A percentile compares a stretch with the other conserved stretches of the same genome.
These are phyloP conservation scores for Ceyx erithaca DNA, from an alignment of 2,797 vertebrate genomes.

Conservation along the genomic window DNA sequence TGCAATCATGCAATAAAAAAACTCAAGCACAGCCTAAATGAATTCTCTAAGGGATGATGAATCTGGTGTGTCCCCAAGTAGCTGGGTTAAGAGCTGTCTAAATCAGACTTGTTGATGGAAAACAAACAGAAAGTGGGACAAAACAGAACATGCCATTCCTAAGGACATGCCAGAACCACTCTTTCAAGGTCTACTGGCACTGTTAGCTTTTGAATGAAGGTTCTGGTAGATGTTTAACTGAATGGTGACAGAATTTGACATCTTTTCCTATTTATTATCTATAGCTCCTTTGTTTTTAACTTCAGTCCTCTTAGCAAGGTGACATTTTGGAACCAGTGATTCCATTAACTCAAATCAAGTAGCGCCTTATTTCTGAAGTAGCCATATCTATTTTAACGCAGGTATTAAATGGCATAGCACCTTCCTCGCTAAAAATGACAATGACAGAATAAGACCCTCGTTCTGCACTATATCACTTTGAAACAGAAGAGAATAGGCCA, in stretches of 20 bases:
- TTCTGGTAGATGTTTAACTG: background rate
- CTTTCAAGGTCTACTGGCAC: background rate
- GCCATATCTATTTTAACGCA: constrained; percentile 26
- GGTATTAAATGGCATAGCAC: constrained; percentile 13
- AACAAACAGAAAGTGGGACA: background rate
- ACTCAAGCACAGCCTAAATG: background rate
- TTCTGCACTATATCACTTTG: constrained; percentile 38
- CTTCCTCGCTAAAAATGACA: constrained; percentile 32
- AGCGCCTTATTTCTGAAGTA: background rate
- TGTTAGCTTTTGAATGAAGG: background rate
- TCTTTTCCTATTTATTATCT: background rate
- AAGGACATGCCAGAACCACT: background rate
- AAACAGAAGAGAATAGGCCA: constrained; percentile 38
- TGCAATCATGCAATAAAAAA: background rate
- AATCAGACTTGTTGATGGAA: background rate
- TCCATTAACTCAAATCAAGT: background rate
- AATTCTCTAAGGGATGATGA: background rate
- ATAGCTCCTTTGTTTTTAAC: background rate
- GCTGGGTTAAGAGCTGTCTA: background rate
- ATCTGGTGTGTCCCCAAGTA: background rate
- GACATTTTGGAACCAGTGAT: background rate
- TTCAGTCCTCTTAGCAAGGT: background rate
- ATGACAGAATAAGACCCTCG: constrained; percentile 29
- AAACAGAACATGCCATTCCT: accelerated
- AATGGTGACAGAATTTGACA: background rate